phyloP scores from a whole-genome alignment of 1,140 invertebrate genomes.

The Apis laboriosa region DNA sequence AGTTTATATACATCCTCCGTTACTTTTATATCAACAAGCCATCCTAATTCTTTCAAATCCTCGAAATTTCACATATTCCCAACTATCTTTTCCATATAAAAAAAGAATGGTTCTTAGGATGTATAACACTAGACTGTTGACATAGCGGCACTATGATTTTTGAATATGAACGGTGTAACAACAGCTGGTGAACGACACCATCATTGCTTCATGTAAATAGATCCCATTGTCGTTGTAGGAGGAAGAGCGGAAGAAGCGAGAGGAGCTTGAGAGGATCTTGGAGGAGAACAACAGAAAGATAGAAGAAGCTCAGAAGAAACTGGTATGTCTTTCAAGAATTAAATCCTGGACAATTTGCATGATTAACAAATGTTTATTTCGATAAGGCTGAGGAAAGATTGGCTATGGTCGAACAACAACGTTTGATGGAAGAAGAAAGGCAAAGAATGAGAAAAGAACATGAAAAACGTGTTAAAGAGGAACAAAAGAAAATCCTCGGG shows the following conservation, averaged over 20 bases:
- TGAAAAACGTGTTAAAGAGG: slow-evolving; percentile 94
- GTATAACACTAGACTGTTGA: slow-evolving; percentile 74
- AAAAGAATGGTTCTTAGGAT: slow-evolving; percentile 74
- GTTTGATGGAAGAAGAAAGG: slow-evolving; percentile 96
- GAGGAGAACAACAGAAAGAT: slow-evolving; percentile 99
- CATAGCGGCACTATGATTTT: slow-evolving; percentile 74
- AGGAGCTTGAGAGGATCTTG: slow-evolving; percentile 97
- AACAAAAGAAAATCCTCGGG: slow-evolving; percentile 97
- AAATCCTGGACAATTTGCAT: not conserved
- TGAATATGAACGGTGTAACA: slow-evolving; percentile 73
- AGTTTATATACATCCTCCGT: slow-evolving; percentile 54
- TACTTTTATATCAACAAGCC: slow-evolving; percentile 57
- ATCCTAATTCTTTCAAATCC: slow-evolving; percentile 57
- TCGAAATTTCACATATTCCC: slow-evolving; percentile 67
- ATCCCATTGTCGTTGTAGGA: slow-evolving; percentile 86
- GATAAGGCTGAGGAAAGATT: slow-evolving; percentile 96
- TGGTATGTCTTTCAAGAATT: slow-evolving; percentile 84
- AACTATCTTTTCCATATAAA: slow-evolving; percentile 63
- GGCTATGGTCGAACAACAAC: slow-evolving; percentile 97
- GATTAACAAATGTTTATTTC: not conserved
- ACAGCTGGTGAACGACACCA: slow-evolving; percentile 73
- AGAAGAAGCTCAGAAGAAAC: slow-evolving; percentile 97
- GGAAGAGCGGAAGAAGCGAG: slow-evolving; percentile 96
- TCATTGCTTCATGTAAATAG: slow-evolving; percentile 77
- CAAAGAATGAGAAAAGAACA: slow-evolving; percentile 96